Evolutionary conservation across 92 coral and sea anemone species (phyloP).

Genomic region (Zoanthus gigantus): DNA sequence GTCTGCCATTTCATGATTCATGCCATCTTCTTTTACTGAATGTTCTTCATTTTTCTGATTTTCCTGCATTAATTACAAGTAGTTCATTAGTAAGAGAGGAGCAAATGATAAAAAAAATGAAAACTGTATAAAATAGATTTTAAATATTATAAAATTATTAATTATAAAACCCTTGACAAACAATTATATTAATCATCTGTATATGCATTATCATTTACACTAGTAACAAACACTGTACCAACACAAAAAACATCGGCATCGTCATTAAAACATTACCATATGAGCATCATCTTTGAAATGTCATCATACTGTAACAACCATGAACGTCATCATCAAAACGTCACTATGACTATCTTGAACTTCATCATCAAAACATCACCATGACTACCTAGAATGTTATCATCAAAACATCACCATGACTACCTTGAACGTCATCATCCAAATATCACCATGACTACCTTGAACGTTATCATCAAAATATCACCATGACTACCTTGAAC

Average conservation of each 20-base stretch:
- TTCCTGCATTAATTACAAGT: constrained; percentile 22
- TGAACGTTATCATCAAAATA: no score
- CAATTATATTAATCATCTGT: no score
- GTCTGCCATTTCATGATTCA: constrained; percentile 91
- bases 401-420: neutral
- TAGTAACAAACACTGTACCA: no score
- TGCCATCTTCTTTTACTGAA: constrained; percentile 10
- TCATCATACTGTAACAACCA: neutral
- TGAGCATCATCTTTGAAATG: neutral
- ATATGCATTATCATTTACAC: no score
- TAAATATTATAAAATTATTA: no score
- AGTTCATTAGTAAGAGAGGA: neutral
- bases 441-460: neutral
- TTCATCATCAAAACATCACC: neutral
- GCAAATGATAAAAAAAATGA: neutral
- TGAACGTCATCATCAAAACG: neutral
- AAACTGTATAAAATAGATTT: neutral
- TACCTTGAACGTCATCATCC: neutral
- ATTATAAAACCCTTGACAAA: no score
- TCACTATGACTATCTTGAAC: neutral
- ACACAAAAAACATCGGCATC: no score
- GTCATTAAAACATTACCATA: no score
- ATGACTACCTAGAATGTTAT: neutral
- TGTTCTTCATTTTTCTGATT: constrained; percentile 14
- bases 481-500: no score